Base-by-base conservation (phyloP, 2,888 invertebrate species). In the Agrilus cyanescens region DNA sequence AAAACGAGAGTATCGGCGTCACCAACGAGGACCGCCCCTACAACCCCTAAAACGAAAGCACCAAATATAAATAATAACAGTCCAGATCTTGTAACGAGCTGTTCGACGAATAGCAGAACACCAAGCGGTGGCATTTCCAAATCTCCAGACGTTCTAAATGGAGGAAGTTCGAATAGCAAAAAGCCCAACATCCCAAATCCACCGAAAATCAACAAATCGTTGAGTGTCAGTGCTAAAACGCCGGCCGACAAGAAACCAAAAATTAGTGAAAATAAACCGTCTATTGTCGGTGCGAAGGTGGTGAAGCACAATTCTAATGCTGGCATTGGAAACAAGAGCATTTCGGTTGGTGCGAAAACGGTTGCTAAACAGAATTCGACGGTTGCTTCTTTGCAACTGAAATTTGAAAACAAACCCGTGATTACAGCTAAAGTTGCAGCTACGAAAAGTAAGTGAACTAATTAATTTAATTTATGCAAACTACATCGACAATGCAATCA, bases 311-410 rank as follows among this genome's bases (percentile, higher is more conserved):
- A 46, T 32, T 46, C 48, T 12, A 49, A 47, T 40, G 46, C 46
- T 32, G 46, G 39, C 36, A 47, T 38, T 38, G 45, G 35, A 32
- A 50, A 33, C 32, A 57, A 52, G 51, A 54, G 50, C 37, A 58
- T 57, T 44, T 59, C 70, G 2, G 63, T 63, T 41, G 67, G 68
- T 40, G 66, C 69, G 33, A 73, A 72, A 57, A 53, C 71, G 43
- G 67, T 73, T 18, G 69, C 77, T 4, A 63, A 61, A 35, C 66
- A 68, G 50, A 77, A 77, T 57, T 82, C 82, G 14, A 83, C 78
- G 60, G 83, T 85, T 41, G 85, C 85, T 25, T 79, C 80, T 44
- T 67, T 86, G 53, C 85, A 86, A 56, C 84, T 84, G 56, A 85
- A 82, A 62, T 86, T 85, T 59, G 85, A 86, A 65, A 76, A 73